Conservation (phyloP, 37 sponge, comb jelly and placozoan species). For the Lycopodina hypogea region DNA sequence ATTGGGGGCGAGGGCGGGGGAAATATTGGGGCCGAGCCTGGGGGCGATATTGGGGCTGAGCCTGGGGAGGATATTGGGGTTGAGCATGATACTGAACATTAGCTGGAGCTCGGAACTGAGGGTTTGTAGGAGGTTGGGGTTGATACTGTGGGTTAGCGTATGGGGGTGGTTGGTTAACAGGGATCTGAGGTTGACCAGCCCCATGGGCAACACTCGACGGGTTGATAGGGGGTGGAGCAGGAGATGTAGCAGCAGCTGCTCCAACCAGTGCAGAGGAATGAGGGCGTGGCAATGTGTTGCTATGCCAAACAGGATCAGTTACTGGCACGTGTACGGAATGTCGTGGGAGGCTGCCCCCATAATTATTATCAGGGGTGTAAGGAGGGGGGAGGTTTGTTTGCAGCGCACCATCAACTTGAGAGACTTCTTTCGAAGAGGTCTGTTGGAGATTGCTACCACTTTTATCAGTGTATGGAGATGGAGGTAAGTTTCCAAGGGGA, state of each 20-base stretch:
- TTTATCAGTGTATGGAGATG: background rate
- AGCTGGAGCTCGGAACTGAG: background rate
- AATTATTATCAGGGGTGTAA: background rate
- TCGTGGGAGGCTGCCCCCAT: background rate
- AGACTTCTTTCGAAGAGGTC: background rate
- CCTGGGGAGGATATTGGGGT: constrained; percentile 11
- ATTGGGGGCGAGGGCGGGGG: background rate
- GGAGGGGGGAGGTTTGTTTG: constrained; percentile 14
- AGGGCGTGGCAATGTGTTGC: background rate
- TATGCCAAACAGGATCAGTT: background rate
- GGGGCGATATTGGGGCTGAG: constrained; percentile 17
- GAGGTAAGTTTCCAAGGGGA: constrained; percentile 9
- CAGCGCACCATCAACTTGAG: no score
- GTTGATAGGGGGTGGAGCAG: background rate
- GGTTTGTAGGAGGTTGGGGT: background rate
- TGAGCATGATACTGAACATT: constrained; percentile 10
- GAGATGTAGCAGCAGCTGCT: background rate
- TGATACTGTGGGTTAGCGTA: background rate
- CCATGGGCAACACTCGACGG: background rate
- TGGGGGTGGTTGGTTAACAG: constrained; percentile 1
- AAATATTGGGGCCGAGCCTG: constrained; percentile 4
- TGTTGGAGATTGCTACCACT: background rate
- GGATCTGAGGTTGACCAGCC: background rate
- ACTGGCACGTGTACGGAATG: background rate
- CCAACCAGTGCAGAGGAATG: background rate